Evolutionary conservation across 2,797 vertebrate genomes (phyloP).

Genomic region (Knipowitschia caucasica): DNA sequence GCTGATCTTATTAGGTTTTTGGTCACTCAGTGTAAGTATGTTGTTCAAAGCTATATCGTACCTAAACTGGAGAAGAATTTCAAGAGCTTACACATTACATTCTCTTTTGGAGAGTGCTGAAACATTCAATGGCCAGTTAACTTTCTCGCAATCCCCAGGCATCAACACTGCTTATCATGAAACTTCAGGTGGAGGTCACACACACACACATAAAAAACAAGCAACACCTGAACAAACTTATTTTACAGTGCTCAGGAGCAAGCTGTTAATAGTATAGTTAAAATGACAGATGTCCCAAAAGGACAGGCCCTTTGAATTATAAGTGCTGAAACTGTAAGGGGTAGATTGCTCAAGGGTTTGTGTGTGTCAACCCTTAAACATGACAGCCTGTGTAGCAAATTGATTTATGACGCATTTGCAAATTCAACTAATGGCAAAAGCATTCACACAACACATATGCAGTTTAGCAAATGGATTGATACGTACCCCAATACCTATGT

Average conservation of each 20-base stretch:
- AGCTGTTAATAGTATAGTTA: background rate
- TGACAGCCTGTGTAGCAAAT: too few species aligned
- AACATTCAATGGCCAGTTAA: constrained; percentile 23
- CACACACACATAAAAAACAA: background rate
- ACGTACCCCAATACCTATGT: too few species aligned
- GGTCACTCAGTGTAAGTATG: background rate
- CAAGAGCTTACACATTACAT: background rate
- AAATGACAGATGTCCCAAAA: background rate
- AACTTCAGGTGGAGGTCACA: constrained; percentile 16
- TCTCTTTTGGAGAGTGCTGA: background rate
- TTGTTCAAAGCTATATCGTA: background rate
- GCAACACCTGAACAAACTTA: constrained; percentile 7
- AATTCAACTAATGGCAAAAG: too few species aligned
- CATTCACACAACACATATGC: too few species aligned
- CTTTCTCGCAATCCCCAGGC: constrained; percentile 25
- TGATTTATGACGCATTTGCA: too few species aligned
- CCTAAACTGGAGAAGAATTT: background rate
- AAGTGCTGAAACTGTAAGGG: background rate
- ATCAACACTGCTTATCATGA: constrained; percentile 21
- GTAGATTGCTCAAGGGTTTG: too few species aligned
- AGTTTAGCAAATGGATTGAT: too few species aligned
- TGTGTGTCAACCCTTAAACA: too few species aligned
- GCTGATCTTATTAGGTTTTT: too few species aligned
- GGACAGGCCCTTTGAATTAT: background rate
- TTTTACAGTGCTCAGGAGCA: background rate